These are phyloP conservation scores for Oscheius sp. DNA, from an alignment of 2,888 invertebrate genomes.

Conservation along the genomic window DNA sequence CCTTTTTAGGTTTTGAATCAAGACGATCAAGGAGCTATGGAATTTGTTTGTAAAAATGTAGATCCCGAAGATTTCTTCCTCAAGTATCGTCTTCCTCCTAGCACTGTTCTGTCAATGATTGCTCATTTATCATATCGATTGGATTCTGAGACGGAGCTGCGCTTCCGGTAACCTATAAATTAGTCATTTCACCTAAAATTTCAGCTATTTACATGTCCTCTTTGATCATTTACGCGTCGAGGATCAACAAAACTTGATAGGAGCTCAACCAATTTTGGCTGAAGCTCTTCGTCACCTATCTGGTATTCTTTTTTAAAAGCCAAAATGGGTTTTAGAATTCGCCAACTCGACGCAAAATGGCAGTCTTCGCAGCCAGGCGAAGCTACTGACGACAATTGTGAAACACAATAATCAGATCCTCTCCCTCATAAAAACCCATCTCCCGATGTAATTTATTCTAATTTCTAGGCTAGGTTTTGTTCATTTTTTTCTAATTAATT, in stretches of 20 bases:
- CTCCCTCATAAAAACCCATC: not conserved
- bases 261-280: not conserved
- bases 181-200: not conserved
- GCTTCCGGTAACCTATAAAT: constrained; percentile 38
- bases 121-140: constrained; percentile 77
- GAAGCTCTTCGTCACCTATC: constrained; percentile 4
- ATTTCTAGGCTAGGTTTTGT: not conserved
- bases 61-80: constrained; percentile 79
- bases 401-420: constrained; percentile 8
- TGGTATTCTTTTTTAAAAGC: not conserved
- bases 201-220: not conserved
- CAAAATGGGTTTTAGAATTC: constrained; percentile 1
- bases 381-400: not conserved
- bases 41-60: constrained; percentile 85
- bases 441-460: not conserved
- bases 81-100: constrained; percentile 78
- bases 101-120: constrained; percentile 88
- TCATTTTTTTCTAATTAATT: constrained; percentile 2
- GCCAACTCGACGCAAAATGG: not conserved
- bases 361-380: not conserved
- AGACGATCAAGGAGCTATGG: constrained; percentile 85
- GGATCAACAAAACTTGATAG: not conserved
- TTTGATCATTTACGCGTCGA: not conserved
- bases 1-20: constrained; percentile 82
- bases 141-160: constrained; percentile 57